phyloP scores from a whole-genome alignment of 2,888 invertebrate species.

The Eumerus sabulonum region DNA sequence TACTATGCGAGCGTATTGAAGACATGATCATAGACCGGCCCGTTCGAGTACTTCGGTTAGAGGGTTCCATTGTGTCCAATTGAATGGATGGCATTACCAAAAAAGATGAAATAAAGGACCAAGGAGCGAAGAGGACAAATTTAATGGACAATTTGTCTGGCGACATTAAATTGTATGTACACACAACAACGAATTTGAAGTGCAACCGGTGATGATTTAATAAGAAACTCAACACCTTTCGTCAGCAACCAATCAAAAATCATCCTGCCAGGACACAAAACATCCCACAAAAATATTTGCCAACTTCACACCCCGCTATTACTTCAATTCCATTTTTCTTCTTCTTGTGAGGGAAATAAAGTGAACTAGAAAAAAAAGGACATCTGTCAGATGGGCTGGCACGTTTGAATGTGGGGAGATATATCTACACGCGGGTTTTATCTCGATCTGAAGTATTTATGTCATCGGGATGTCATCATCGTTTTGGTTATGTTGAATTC shows the following conservation, averaged over 20 bases:
- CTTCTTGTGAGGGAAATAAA: too few relatives aligned
- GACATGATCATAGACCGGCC: not conserved
- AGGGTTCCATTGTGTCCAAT: constrained; percentile 41
- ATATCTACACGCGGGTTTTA: constrained; percentile 19
- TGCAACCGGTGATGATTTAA: constrained; percentile 24
- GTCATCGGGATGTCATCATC: constrained; percentile 19
- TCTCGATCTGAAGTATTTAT: constrained; percentile 32
- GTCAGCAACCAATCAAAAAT: constrained; percentile 50
- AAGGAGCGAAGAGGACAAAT: constrained; percentile 31
- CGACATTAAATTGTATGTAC: constrained; percentile 1
- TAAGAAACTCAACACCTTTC: constrained; percentile 49
- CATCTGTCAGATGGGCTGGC: constrained; percentile 24
- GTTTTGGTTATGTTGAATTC: constrained; percentile 11
- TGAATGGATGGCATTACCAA: constrained; percentile 28
- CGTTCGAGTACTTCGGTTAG: constrained; percentile 34
- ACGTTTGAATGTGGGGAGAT: constrained; percentile 6
- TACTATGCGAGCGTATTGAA: constrained; percentile 6
- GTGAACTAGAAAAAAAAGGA: constrained; percentile 15
- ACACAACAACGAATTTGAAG: too few relatives aligned
- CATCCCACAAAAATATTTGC: constrained; percentile 67
- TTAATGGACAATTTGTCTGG: constrained; percentile 45
- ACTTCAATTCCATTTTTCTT: not conserved
- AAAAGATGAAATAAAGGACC: constrained; percentile 3
- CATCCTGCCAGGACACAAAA: constrained; percentile 28
- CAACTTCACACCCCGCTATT: constrained; percentile 44